These are phyloP conservation scores for Meloidogyne chitwoodi DNA, from an alignment of 1,140 invertebrate species.

Conservation along the genomic window DNA sequence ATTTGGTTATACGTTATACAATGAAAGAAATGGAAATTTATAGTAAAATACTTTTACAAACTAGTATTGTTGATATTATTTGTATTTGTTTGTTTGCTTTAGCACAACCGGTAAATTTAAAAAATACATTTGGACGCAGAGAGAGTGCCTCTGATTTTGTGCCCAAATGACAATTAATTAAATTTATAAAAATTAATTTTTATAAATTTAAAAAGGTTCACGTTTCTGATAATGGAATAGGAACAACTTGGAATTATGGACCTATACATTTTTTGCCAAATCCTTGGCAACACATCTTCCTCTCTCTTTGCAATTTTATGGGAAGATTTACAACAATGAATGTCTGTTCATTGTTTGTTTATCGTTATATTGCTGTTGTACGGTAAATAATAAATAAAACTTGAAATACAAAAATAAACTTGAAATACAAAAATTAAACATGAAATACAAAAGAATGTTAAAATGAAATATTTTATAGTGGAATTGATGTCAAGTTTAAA, in stretches of 20 bases:
- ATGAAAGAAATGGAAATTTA: background rate
- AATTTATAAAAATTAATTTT: background rate
- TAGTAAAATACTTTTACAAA: conserved; percentile 2
- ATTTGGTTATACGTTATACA: background rate
- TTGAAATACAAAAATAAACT: no score
- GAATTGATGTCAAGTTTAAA: background rate
- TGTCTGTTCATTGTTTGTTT: background rate
- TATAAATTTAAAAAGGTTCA: background rate
- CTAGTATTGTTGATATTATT: background rate
- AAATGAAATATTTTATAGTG: background rate
- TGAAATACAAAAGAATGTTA: no score
- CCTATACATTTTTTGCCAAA: background rate
- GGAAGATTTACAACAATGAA: background rate
- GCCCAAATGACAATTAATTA: no score
- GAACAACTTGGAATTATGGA: background rate
- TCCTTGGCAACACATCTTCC: background rate
- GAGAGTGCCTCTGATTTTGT: no score
- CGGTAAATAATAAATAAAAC: background rate
- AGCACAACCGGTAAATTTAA: no score
- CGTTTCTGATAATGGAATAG: background rate
- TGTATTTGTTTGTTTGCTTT: no score
- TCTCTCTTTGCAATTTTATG: background rate
- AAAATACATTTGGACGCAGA: background rate
- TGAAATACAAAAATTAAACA: no score
- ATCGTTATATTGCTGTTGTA: background rate